phyloP scores from a whole-genome alignment of 2,797 vertebrate species.

The Cryptoblepharus egeriae region DNA sequence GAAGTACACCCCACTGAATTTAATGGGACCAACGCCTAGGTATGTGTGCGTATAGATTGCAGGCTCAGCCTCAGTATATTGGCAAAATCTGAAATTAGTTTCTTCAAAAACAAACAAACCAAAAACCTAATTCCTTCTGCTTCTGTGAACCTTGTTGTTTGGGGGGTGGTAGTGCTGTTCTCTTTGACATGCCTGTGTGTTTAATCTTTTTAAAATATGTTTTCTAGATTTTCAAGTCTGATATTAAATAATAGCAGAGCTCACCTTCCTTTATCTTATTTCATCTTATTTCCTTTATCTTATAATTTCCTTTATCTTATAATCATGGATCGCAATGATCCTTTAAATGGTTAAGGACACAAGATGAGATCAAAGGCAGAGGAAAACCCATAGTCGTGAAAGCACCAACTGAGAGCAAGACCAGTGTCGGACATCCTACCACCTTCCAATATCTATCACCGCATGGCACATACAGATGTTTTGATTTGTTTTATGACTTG shows the following conservation, averaged over 20 bases:
- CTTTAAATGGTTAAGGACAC: conserved; percentile 15
- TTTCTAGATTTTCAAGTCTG: neutral
- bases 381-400: conserved; percentile 34
- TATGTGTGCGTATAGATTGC: no score
- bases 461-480: conserved; percentile 50
- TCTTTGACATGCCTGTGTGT: neutral
- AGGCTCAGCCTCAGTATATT: no score
- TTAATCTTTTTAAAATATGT: neutral
- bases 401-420: conserved; percentile 31
- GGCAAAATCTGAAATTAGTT: no score
- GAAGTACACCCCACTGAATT: no score
- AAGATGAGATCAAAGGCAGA: neutral
- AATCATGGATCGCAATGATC: no score
- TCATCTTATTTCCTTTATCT: neutral
- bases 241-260: neutral
- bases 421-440: conserved; percentile 5
- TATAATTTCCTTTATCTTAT: neutral
- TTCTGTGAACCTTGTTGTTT: no score
- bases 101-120: no score
- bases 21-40: no score
- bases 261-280: neutral
- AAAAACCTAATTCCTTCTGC: no score
- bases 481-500: conserved; percentile 58
- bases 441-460: conserved; percentile 7
- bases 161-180: no score